These are phyloP conservation scores for Sinocyclocheilus anshuiensis DNA, from an alignment of 2,113 vertebrate genomes.

Conservation along the genomic window DNA sequence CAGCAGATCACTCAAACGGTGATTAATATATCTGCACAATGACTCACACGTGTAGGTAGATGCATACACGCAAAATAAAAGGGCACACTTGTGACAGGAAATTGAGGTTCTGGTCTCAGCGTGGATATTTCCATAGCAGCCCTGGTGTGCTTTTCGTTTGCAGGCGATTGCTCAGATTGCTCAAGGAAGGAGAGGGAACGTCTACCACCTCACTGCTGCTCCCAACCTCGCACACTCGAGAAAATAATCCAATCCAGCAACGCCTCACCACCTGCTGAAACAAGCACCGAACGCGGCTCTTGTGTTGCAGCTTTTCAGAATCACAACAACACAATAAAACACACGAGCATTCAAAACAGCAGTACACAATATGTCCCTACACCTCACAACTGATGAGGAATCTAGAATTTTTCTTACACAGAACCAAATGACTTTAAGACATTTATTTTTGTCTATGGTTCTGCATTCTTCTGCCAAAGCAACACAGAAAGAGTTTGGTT, in stretches of 20 bases:
- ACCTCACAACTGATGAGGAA: not conserved
- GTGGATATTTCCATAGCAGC: not conserved
- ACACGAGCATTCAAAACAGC: not conserved
- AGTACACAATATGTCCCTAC: not conserved
- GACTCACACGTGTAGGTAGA: not conserved
- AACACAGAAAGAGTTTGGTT: not conserved
- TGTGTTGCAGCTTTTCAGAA: not conserved
- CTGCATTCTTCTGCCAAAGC: not conserved
- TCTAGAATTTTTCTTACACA: not conserved
- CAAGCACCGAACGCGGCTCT: not conserved
- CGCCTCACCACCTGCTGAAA: slow-evolving; percentile 2
- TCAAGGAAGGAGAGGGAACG: not conserved
- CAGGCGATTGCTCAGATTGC: not conserved
- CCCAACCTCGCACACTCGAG: slow-evolving; percentile 10
- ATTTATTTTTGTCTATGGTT: not conserved
- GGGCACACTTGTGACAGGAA: not conserved
- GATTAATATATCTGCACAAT: not conserved
- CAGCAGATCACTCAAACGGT: not conserved
- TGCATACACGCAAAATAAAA: slow-evolving; percentile 3
- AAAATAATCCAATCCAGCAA: slow-evolving; percentile 32
- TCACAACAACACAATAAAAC: not conserved
- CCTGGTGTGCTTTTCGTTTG: not conserved
- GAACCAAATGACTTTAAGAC: not conserved
- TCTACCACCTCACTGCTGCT: slow-evolving; percentile 18
- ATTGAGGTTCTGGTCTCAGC: slow-evolving; percentile 8